Base-by-base conservation (phyloP, 1,140 invertebrate species). In the Drosophila dunni region DNA sequence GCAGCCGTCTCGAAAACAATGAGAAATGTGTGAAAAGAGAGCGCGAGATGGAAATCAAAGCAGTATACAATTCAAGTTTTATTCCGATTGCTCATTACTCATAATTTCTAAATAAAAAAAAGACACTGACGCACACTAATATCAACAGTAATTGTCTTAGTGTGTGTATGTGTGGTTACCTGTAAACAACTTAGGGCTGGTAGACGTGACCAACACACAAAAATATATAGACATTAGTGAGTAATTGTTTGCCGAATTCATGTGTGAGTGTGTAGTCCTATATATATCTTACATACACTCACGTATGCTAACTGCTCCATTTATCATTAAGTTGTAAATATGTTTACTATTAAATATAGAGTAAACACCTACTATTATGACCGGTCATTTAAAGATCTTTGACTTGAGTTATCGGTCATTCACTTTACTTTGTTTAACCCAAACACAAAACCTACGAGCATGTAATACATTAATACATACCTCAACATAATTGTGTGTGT, bases 71-170 rank as follows among this genome's bases (percentile, higher is more conserved):
- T 75, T 83, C 76, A 24, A 69, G 76, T 76, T 79, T 61, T 76
- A 79, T 79, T 67, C 81, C 69, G 81, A 83, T 84, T 76, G 48
- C 54, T 78, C 80, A 82, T 83, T 83, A 83, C 72, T 83, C 81
- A 83, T 84, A 80, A 80, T 77, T 80, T 84, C 54, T 48, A 54
- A 29, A 46, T 50, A 65, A 65, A 69, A 69, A 42, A 24, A 40
- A 20, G 13, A 38, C n/a, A 61, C 57, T 29, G 7, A 67, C 42
- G 29, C 10, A 38, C 40, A 70, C 57, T 46, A 36, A 61, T 29
- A 40, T 57, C 51, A 36, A 60, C 11, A 38, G 17, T 60, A 54
- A 67, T 51, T 34, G 45, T 46, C 51, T 58, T 33, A 45, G 63
- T 62, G 44, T 58, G 58, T 62, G 65, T 29, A 0, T 29, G 24